A percentile compares a stretch with the other conserved stretches of the same genome.
Evolutionary conservation across 2,888 invertebrate species (phyloP).

Genomic region (Orthosia gracilis): DNA sequence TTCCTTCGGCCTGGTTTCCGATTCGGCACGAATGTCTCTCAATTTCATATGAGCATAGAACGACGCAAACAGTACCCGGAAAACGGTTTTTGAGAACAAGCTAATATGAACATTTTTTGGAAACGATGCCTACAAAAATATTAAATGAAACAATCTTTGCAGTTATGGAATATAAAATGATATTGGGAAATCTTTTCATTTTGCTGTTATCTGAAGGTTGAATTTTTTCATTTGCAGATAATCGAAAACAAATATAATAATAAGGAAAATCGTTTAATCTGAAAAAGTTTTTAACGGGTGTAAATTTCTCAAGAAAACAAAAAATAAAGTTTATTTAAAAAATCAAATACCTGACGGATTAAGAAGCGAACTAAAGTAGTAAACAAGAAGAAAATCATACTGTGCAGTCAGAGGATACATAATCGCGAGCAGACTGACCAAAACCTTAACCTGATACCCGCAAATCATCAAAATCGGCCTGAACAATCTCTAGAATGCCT

Average conservation of each 20-base stretch:
- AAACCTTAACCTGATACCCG: too few species aligned
- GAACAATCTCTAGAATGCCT: too few species aligned
- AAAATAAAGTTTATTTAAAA: too few species aligned
- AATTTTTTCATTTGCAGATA: not conserved
- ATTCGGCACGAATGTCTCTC: conserved; percentile 45
- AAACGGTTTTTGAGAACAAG: conserved; percentile 24
- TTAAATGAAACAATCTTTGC: conserved; percentile 6
- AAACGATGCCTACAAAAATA: not conserved
- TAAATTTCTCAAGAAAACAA: not conserved
- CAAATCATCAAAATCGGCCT: too few species aligned
- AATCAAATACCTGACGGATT: too few species aligned
- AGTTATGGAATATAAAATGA: conserved; percentile 3
- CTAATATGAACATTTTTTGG: conserved; percentile 27
- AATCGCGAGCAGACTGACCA: too few species aligned
- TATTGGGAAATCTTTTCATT: not conserved
- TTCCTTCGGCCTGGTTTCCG: conserved; percentile 29
- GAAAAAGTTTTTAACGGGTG: not conserved
- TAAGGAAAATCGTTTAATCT: not conserved
- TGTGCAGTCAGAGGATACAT: too few species aligned
- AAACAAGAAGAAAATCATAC: too few species aligned
- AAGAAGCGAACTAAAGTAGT: too few species aligned
- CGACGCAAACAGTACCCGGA: conserved; percentile 4
- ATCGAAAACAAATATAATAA: not conserved
- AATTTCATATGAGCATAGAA: conserved; percentile 32
- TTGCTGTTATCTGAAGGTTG: not conserved